Percentiles rank a stretch among this genome's conserved stretches.
These are phyloP conservation scores for Pollenia amentaria DNA, from an alignment of 2,888 invertebrate species.

Conservation along the genomic window DNA sequence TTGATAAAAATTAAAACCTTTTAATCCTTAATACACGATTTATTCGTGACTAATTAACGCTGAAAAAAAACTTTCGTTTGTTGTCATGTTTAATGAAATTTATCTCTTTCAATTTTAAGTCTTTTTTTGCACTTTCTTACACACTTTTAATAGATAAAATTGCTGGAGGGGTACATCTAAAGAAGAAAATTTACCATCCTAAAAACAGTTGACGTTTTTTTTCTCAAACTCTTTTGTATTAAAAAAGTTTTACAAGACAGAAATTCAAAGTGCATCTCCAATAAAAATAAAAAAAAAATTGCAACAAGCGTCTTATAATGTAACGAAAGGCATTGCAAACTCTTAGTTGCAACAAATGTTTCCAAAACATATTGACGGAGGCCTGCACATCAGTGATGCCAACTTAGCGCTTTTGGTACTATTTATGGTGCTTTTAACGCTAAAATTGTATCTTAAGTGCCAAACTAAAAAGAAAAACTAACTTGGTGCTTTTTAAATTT, in stretches of 20 bases:
- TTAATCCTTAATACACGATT: slow-evolving; percentile 15
- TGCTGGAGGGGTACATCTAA: slow-evolving; percentile 27
- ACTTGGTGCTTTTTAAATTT: too few species aligned
- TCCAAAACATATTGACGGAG: background rate
- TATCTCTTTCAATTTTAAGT: slow-evolving; percentile 37
- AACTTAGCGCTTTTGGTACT: too few species aligned
- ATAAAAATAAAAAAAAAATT: background rate
- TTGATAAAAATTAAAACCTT: slow-evolving; percentile 19
- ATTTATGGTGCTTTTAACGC: too few species aligned
- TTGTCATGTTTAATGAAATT: slow-evolving; percentile 45
- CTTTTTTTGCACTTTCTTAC: slow-evolving; percentile 23
- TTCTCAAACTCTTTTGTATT: background rate
- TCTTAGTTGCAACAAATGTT: slow-evolving; percentile 28
- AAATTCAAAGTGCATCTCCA: background rate
- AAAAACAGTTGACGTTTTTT: background rate
- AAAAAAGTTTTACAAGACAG: background rate
- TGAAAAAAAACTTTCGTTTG: slow-evolving; percentile 48
- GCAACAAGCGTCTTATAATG: background rate
- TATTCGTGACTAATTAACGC: slow-evolving; percentile 56
- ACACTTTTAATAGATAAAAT: slow-evolving; percentile 41
- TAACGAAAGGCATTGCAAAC: background rate
- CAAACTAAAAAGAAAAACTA: too few species aligned
- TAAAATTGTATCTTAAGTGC: too few species aligned
- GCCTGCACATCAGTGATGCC: background rate
- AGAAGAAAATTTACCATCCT: slow-evolving; percentile 23